These are phyloP conservation scores for Cephus rjabovi DNA, from an alignment of 2,888 invertebrate species.

Conservation along the genomic window DNA sequence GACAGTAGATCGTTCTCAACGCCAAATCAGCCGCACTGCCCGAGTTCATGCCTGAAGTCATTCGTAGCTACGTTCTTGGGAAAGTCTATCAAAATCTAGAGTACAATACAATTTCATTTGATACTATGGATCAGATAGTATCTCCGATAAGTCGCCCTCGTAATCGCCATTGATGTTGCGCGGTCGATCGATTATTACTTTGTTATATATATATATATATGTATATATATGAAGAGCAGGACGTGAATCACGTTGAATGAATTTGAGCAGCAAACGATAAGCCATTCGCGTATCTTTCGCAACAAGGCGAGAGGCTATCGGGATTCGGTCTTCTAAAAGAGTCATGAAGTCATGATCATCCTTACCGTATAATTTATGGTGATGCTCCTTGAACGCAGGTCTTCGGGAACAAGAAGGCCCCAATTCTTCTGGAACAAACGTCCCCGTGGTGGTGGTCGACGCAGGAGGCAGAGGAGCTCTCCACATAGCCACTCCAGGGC, in stretches of 20 bases:
- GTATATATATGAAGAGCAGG: too few species aligned
- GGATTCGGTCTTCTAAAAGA: too few species aligned
- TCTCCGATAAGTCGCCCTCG: too few species aligned
- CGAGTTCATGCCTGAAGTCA: not conserved
- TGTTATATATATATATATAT: too few species aligned
- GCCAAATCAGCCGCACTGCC: not conserved
- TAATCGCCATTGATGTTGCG: too few species aligned
- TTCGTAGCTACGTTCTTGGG: not conserved
- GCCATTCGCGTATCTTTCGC: not conserved
- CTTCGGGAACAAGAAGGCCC: constrained; percentile 74
- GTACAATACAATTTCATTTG: too few species aligned
- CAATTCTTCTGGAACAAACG: constrained; percentile 35
- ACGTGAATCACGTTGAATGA: not conserved
- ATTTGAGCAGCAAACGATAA: not conserved
- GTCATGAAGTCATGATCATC: not conserved
- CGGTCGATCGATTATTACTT: too few species aligned
- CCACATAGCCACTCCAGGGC: constrained; percentile 76
- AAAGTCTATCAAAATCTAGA: too few species aligned
- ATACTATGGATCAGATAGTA: too few species aligned
- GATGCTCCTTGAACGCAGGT: constrained; percentile 64
- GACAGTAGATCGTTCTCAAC: not conserved
- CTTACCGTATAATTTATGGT: not conserved
- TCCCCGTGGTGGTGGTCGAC: constrained; percentile 57
- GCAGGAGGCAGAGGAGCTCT: constrained; percentile 54
- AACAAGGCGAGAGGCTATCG: not conserved